A percentile compares a stretch with the other conserved stretches of the same genome.
These are phyloP conservation scores for Chaetorhynchus papuensis DNA, from an alignment of 2,113 vertebrate genomes.

Conservation along the genomic window DNA sequence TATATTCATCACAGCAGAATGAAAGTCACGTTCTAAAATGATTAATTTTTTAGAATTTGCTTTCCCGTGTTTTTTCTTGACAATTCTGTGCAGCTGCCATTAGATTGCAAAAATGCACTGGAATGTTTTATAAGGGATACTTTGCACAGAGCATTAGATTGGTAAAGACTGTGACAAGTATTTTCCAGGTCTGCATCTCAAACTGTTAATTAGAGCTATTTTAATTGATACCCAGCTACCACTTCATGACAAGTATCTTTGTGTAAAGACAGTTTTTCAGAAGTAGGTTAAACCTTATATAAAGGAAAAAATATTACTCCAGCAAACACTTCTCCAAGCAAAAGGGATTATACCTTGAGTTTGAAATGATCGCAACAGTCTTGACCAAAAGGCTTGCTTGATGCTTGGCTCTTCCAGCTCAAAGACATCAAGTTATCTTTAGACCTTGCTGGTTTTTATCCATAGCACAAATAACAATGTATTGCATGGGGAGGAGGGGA, in stretches of 20 bases:
- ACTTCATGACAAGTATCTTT: background rate
- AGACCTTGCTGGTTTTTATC: background rate
- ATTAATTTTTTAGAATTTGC: background rate
- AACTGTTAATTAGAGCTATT: background rate
- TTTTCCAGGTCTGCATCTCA: background rate
- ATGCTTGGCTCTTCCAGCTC: background rate
- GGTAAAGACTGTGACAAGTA: background rate
- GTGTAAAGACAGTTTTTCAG: background rate
- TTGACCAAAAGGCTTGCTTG: background rate
- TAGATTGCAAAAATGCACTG: background rate
- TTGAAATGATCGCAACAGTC: background rate
- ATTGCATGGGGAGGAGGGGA: background rate
- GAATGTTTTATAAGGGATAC: background rate
- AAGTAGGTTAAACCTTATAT: background rate
- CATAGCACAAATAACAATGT: background rate
- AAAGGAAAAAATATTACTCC: background rate
- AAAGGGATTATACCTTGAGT: background rate
- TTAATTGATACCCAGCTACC: background rate
- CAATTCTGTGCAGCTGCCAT: background rate
- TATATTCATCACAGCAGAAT: background rate
- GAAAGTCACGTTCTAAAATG: background rate
- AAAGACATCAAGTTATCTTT: background rate
- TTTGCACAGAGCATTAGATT: background rate
- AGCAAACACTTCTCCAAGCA: background rate
- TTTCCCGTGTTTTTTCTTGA: background rate